Conservation (phyloP, 2,888 invertebrate genomes). For the Empis livida region DNA sequence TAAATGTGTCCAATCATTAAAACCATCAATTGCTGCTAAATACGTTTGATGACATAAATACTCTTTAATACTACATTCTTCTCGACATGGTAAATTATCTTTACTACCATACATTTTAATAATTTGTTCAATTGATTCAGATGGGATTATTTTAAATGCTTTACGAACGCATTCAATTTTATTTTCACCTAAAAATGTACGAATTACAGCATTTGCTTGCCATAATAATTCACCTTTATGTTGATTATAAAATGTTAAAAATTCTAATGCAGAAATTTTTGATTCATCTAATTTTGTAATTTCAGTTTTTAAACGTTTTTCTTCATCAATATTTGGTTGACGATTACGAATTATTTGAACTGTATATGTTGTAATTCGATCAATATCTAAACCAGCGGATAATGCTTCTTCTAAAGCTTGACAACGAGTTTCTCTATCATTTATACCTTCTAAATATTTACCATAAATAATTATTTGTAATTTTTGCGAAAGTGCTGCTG, state of each 20-base stretch:
- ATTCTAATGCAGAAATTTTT: slow-evolving; percentile 71
- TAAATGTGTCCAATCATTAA: slow-evolving; percentile 79
- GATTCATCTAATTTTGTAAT: slow-evolving; percentile 55
- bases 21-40: slow-evolving; percentile 74
- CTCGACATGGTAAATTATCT: slow-evolving; percentile 38
- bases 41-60: slow-evolving; percentile 80
- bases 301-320: slow-evolving; percentile 31
- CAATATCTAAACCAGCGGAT: slow-evolving; percentile 67
- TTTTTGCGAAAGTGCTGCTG: slow-evolving; percentile 57
- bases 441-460: slow-evolving; percentile 53
- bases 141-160: slow-evolving; percentile 59
- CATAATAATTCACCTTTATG: slow-evolving; percentile 71
- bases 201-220: slow-evolving; percentile 80
- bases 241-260: slow-evolving; percentile 66
- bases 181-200: slow-evolving; percentile 66
- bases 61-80: slow-evolving; percentile 51
- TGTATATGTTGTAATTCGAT: slow-evolving; percentile 68
- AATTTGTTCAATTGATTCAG: slow-evolving; percentile 45
- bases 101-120: slow-evolving; percentile 37
- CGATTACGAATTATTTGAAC: slow-evolving; percentile 58
- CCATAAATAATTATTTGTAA: slow-evolving; percentile 53
- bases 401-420: slow-evolving; percentile 57
- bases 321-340: slow-evolving; percentile 23
- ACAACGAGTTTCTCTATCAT: slow-evolving; percentile 43
- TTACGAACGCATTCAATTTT: slow-evolving; percentile 73